Base-by-base conservation (phyloP, 2,797 vertebrate genomes). In the Enteromius treurensis region DNA sequence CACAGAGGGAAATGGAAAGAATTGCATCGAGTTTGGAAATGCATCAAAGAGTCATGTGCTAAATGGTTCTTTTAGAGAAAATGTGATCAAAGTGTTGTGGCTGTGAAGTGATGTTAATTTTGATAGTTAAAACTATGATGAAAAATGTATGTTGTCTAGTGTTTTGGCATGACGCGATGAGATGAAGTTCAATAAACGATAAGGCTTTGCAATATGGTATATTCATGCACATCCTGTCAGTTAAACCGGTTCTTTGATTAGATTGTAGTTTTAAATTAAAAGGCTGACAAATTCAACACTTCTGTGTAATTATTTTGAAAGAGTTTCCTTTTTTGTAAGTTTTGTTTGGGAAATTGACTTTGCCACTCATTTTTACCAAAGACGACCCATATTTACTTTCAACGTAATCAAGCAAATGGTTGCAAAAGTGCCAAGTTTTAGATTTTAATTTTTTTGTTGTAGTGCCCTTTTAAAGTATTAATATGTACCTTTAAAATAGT, bases 11-110 rank as follows among this genome's bases (percentile, higher is more conserved):
- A 42, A 53, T 1, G 17, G 26, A 14, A 68, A 68, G 7, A 53
- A n/a, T 26, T 69, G 47, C 47, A 68, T 79, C n/a, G 21, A 75
- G 21, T 55, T 75, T 55, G 13, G 51, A 76, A 40, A 40, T 8
- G 4, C 34, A 10, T 37, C 29, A 40, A 53, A 75, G 37, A 58
- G 21, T 26, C 4, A 37, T 23, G 8, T 5, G 45, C 17, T 47
- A 40, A 47, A 47, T 49, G 5, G 29, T 53, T 53, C 19, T 37
- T 74, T 53, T 13, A 34, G 29, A 55, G 26, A 73, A 73, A 73
- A 73, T 19, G 2, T 51, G 45, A 17, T 73, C 42, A 42, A 70
- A 70, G 40, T 15, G 68, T n/a, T n/a, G 23, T 62, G 60, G 26
- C 2, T 62, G 14, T 62, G 60, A 58, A 23, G 11, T 23, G 3